Percentiles rank a stretch among this genome's conserved stretches.
Conservation (phyloP, 92 coral and sea anemone genomes). For the Epizoanthus rinbou region DNA sequence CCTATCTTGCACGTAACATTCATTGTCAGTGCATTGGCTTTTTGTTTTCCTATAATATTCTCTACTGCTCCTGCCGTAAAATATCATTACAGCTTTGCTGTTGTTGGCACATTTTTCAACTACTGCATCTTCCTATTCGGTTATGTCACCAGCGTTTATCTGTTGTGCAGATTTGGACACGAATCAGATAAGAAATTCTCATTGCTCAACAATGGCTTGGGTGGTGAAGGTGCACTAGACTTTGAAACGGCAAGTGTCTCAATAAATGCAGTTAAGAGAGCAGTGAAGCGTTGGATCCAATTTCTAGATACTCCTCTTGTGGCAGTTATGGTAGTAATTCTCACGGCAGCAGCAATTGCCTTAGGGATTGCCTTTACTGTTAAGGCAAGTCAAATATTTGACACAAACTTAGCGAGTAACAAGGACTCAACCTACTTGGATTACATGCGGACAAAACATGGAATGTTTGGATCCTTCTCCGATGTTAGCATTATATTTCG, state of each 20-base stretch:
- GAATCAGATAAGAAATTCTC: background rate
- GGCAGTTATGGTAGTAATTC: background rate
- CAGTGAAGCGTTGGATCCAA: background rate
- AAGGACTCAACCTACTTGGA: constrained; percentile 13
- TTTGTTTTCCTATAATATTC: background rate
- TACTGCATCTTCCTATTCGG: background rate
- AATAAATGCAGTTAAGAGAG: background rate
- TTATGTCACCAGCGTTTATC: background rate
- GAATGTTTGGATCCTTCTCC: constrained; percentile 36
- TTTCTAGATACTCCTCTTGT: background rate
- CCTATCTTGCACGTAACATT: background rate
- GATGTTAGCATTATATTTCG: constrained; percentile 45
- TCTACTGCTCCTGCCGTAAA: background rate
- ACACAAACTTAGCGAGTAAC: constrained; percentile 32
- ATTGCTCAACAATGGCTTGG: background rate
- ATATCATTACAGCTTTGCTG: background rate
- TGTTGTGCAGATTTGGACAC: background rate
- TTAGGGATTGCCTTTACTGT: background rate
- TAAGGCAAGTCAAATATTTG: constrained; percentile 10
- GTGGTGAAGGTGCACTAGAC: background rate
- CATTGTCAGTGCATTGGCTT: background rate
- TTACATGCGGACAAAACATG: constrained; percentile 36
- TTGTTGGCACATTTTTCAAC: background rate
- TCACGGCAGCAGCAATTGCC: background rate
- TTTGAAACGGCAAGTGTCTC: background rate